Evolutionary conservation across 2,797 vertebrate species (phyloP).

Genomic region (Spatula clypeata): DNA sequence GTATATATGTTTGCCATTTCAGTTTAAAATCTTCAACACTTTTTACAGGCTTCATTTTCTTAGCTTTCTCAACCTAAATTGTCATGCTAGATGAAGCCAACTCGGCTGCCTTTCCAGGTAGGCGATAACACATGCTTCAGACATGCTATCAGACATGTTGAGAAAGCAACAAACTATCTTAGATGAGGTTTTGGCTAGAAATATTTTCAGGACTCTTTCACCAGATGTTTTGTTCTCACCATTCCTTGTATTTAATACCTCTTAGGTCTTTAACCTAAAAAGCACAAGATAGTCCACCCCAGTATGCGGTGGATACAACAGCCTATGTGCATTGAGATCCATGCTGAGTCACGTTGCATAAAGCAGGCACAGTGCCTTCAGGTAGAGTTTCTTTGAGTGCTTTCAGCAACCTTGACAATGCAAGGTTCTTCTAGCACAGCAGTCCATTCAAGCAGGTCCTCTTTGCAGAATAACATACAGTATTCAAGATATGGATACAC

Average conservation of each 20-base stretch:
- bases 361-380: neutral
- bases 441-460: neutral
- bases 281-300: neutral
- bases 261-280: neutral
- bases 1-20: neutral
- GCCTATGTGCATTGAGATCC: neutral
- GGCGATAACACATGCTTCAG: neutral
- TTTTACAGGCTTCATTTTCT: neutral
- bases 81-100: neutral
- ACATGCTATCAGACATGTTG: neutral
- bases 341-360: fast-evolving
- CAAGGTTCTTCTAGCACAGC: fast-evolving
- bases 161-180: neutral
- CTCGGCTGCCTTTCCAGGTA: fast-evolving
- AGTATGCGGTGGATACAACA: neutral
- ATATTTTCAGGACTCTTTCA: neutral
- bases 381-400: neutral
- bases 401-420: neutral
- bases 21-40: neutral
- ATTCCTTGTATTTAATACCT: neutral
- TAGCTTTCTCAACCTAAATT: neutral
- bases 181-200: neutral
- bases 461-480: neutral
- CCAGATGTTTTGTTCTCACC: neutral
- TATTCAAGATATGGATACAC: fast-evolving